These are phyloP conservation scores for Hipparchia semele DNA, from an alignment of 2,888 invertebrate species.

Conservation along the genomic window DNA sequence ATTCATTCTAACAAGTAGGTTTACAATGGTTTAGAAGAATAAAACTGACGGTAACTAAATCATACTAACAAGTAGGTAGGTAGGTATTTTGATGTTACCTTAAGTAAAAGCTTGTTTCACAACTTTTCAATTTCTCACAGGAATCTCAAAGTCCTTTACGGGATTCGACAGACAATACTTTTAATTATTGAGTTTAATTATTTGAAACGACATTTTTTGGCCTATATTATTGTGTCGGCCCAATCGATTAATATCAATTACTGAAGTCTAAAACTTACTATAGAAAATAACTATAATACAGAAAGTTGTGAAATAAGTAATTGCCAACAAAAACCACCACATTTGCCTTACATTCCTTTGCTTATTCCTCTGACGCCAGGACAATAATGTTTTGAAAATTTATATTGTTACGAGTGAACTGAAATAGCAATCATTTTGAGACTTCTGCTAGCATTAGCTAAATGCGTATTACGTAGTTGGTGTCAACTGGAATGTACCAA, in stretches of 20 bases:
- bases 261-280: too few relatives aligned
- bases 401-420: slow-evolving; percentile 21
- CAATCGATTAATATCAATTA: too few relatives aligned
- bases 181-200: too few relatives aligned
- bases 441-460: background rate
- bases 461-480: background rate
- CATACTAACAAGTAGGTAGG: slow-evolving; percentile 13
- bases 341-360: slow-evolving; percentile 39
- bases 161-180: too few relatives aligned
- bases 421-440: slow-evolving; percentile 13
- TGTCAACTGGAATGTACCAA: too few relatives aligned
- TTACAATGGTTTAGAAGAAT: background rate
- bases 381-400: slow-evolving; percentile 35
- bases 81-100: slow-evolving; percentile 9
- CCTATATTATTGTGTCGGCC: too few relatives aligned
- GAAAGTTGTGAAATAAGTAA: background rate
- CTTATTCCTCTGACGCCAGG: slow-evolving; percentile 33
- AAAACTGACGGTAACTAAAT: background rate
- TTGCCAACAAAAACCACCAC: slow-evolving; percentile 22
- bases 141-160: background rate
- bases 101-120: slow-evolving; percentile 21
- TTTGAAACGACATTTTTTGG: too few relatives aligned
- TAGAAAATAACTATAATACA: background rate
- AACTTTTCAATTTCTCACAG: background rate
- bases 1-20: too few relatives aligned